These are phyloP conservation scores for Nipponacmea schrenckii DNA, from an alignment of 2,888 invertebrate species.

Conservation along the genomic window DNA sequence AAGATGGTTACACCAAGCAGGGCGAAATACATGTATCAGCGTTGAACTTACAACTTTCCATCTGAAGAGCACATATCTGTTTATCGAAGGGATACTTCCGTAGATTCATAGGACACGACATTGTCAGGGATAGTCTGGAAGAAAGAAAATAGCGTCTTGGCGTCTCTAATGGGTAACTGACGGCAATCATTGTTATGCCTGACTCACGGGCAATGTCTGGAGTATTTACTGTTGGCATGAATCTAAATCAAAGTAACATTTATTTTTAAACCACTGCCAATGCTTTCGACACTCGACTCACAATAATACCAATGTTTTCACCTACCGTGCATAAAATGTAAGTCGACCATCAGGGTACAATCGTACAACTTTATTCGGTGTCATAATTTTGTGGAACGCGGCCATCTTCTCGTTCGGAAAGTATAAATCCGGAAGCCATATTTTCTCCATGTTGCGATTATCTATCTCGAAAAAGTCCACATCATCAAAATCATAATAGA, in stretches of 20 bases:
- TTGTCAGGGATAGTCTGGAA: constrained; percentile 82
- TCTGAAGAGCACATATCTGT: constrained; percentile 92
- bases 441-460: constrained; percentile 75
- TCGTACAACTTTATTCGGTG: constrained; percentile 96
- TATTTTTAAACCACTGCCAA: too few relatives aligned
- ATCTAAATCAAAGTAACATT: too few relatives aligned
- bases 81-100: constrained; percentile 91
- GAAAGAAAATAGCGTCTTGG: too few relatives aligned
- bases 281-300: too few relatives aligned
- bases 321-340: constrained; percentile 90
- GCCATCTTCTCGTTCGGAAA: constrained; percentile 98
- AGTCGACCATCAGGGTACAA: constrained; percentile 95
- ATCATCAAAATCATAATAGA: constrained; percentile 25
- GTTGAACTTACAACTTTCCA: constrained; percentile 86
- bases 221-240: too few relatives aligned
- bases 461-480: constrained; percentile 82
- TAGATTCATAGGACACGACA: constrained; percentile 94
- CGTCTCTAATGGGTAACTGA: too few relatives aligned
- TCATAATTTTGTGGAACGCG: constrained; percentile 92
- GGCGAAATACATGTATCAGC: not conserved
- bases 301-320: too few relatives aligned
- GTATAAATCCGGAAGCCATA: constrained; percentile 99
- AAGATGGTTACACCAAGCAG: too few relatives aligned
- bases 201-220: too few relatives aligned
- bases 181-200: too few relatives aligned